Base-by-base conservation (phyloP, 2,113 vertebrate genomes). In the Spea multiplicata region DNA sequence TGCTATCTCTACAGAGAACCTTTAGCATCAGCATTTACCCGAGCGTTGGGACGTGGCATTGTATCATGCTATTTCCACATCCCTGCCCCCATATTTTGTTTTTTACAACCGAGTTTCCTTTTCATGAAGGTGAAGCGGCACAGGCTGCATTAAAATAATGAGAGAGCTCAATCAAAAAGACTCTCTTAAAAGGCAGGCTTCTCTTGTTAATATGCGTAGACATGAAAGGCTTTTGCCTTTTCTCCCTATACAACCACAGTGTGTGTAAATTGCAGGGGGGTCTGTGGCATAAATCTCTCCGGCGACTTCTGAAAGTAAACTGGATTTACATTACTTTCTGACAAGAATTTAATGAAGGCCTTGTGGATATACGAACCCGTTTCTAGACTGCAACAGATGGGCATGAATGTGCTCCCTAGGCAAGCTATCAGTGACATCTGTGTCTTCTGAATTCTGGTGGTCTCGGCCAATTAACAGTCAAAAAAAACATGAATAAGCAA, bases 281-380 rank as follows among this genome's bases (percentile, higher is more conserved):
- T 92, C 91, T 88, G 87, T 92, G 92, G 92, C 91, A 91, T 91
- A 93, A 91, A 92, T 90, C 92, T 91, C 86, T 86, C 87, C 91
- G 87, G 88, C 88, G 92, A 93, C 92, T 92, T 92, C 92, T 88
- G 92, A 92, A 90, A 53, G 91, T 92, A 93, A 93, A 94, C 91
- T 91, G 91, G 91, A 93, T 93, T 93, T 93, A 92, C 92, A 94
- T 93, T 92, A 92, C 91, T 93, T 93, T 93, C 91, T 93, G 92
- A 94, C 92, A 92, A 93, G 92, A 93, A 94, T 94, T 92, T 93
- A 94, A 94, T 93, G 91, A 93, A 89, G 91, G 92, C 91, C 93
- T 92, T 93, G 91, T 92, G 91, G 91, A 88, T 90, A 90, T 90
- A 91, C 83, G 91, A 91, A 90, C 92, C 91, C 90, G 88, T 90